phyloP scores from a whole-genome alignment of 2,113 vertebrate species.

The Pygathrix nemaeus region DNA sequence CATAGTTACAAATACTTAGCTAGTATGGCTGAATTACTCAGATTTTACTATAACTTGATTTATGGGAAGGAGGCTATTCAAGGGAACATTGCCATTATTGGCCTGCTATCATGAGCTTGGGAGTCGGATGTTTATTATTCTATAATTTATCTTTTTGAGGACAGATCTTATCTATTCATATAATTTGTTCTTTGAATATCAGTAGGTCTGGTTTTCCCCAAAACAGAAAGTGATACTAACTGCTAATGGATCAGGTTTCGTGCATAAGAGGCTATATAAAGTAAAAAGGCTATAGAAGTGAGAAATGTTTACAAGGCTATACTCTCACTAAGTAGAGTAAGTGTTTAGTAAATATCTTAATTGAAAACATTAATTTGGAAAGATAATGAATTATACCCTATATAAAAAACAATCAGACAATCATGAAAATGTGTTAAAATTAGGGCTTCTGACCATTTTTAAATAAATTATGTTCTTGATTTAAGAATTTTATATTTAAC shows the following conservation, averaged over 20 bases:
- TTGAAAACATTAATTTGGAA: background rate
- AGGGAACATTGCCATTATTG: background rate
- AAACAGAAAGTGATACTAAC: slow-evolving; percentile 16
- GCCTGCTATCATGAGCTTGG: background rate
- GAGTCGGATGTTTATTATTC: background rate
- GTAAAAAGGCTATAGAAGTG: background rate
- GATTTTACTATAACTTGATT: background rate
- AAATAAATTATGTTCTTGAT: background rate
- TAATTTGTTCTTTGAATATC: background rate
- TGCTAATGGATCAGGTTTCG: background rate
- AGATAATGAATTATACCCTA: background rate
- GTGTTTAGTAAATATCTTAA: background rate
- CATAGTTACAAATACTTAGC: background rate
- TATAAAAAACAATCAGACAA: background rate
- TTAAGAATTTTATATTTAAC: background rate
- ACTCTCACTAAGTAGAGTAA: background rate
- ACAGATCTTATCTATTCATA: background rate
- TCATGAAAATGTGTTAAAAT: slow-evolving; percentile 36
- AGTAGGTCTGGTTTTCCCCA: background rate
- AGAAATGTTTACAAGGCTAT: background rate
- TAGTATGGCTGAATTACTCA: background rate
- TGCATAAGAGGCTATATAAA: background rate
- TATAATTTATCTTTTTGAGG: background rate
- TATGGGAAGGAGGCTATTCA: background rate
- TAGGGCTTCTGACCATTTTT: background rate